Percentiles rank a stretch among this genome's conserved stretches.
phyloP scores from a whole-genome alignment of 2,888 invertebrate genomes.

The Hybos culiciformis region DNA sequence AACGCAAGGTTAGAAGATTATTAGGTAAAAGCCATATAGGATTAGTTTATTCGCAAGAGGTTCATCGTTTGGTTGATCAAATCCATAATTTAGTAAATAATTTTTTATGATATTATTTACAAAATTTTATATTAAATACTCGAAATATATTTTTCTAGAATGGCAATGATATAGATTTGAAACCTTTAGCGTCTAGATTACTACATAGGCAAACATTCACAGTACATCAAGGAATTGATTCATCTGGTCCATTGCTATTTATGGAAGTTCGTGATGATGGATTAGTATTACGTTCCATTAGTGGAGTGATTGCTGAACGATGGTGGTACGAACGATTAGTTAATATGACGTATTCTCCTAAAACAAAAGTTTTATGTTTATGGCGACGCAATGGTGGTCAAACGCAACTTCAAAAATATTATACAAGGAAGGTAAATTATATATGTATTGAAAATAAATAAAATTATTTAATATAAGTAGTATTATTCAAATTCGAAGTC shows the following conservation, averaged over 20 bases:
- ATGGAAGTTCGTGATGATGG: slow-evolving; percentile 96
- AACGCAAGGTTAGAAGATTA: slow-evolving; percentile 75
- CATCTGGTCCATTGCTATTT: slow-evolving; percentile 74
- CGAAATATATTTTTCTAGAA: slow-evolving; percentile 45
- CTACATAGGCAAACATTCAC: slow-evolving; percentile 96
- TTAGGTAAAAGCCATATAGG: slow-evolving; percentile 98
- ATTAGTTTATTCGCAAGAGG: slow-evolving; percentile 91
- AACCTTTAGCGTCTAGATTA: slow-evolving; percentile 87
- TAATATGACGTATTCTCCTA: slow-evolving; percentile 99
- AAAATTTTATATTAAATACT: neutral
- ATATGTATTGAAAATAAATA: neutral
- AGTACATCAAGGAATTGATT: slow-evolving; percentile 91
- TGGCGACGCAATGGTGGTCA: slow-evolving; percentile 93
- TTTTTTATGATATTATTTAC: neutral
- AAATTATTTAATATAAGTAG: neutral
- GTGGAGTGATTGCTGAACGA: slow-evolving; percentile 77
- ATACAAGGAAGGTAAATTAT: slow-evolving; percentile 80
- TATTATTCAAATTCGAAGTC: no score
- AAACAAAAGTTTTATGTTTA: slow-evolving; percentile 90
- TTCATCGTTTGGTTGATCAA: slow-evolving; percentile 90
- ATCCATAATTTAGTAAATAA: slow-evolving; percentile 79
- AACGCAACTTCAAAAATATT: slow-evolving; percentile 94
- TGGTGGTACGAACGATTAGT: slow-evolving; percentile 99
- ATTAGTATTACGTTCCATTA: slow-evolving; percentile 64
- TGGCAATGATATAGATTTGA: slow-evolving; percentile 95